phyloP scores from a whole-genome alignment of 2,113 vertebrate genomes.

The Antechinus stuartii region DNA sequence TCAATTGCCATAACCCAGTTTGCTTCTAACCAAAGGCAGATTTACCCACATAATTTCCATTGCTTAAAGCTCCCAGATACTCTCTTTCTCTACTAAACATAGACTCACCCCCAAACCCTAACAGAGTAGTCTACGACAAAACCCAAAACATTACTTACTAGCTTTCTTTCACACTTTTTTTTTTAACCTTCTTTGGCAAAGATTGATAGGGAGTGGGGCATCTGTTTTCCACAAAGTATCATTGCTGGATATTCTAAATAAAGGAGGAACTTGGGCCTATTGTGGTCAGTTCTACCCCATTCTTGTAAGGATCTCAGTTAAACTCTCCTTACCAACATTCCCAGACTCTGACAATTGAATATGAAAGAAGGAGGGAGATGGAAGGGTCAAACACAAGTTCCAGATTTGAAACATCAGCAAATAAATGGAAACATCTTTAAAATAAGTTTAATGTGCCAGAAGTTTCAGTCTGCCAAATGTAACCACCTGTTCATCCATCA shows the following conservation, averaged over 20 bases:
- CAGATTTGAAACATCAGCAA: not conserved
- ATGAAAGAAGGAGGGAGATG: not conserved
- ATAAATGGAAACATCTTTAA: not conserved
- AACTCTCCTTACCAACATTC: not conserved
- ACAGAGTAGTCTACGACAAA: not conserved
- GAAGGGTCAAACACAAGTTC: not conserved
- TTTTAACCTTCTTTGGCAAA: not conserved
- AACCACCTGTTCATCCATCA: not conserved
- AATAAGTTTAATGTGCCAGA: not conserved
- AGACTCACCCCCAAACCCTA: not conserved
- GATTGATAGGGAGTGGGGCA: not conserved
- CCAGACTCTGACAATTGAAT: not conserved
- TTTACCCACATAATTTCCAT: not conserved
- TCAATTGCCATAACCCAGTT: not conserved
- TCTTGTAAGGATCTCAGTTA: not conserved
- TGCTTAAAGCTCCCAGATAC: not conserved
- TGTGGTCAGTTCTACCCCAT: not conserved
- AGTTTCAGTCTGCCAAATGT: not conserved
- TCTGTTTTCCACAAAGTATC: not conserved
- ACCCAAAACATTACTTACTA: not conserved
- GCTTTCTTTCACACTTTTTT: not conserved
- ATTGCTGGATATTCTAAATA: not conserved
- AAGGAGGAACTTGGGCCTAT: not conserved
- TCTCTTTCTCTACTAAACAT: not conserved
- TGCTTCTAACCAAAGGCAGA: not conserved